Conservation (phyloP, 2,113 vertebrate genomes). For the Falcunculus frontatus region DNA sequence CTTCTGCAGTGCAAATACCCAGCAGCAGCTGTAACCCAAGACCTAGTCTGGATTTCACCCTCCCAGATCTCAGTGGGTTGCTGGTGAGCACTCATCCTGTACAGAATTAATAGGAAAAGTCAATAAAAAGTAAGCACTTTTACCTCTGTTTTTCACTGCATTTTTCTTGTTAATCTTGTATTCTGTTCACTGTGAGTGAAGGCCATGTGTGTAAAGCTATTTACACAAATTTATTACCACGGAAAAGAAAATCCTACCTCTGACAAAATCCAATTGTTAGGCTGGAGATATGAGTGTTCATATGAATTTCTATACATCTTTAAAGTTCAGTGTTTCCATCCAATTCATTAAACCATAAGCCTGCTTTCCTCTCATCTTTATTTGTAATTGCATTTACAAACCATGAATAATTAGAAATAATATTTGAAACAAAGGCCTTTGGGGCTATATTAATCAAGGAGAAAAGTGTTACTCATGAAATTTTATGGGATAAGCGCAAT, state of each 20-base stretch:
- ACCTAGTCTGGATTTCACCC: background rate
- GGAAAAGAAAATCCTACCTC: background rate
- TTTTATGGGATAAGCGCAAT: slow-evolving; percentile 48
- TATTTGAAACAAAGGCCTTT: slow-evolving; percentile 67
- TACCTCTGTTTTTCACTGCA: background rate
- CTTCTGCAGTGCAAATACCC: background rate
- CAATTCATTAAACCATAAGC: slow-evolving; percentile 57
- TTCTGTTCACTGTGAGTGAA: background rate
- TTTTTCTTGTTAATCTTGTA: background rate
- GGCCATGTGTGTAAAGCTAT: background rate
- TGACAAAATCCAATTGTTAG: slow-evolving; percentile 39
- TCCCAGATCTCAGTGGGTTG: background rate
- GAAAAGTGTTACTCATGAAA: slow-evolving; percentile 56
- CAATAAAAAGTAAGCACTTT: background rate
- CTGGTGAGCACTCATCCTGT: background rate
- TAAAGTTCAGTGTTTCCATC: slow-evolving; percentile 56
- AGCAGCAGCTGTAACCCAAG: background rate
- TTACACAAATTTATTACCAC: background rate
- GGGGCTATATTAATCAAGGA: slow-evolving; percentile 63
- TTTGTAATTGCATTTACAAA: slow-evolving; percentile 64
- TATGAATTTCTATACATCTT: slow-evolving; percentile 43
- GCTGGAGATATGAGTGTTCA: background rate
- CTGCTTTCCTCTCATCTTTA: slow-evolving; percentile 48
- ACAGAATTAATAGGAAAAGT: background rate
- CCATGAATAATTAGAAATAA: slow-evolving; percentile 70